Conservation (phyloP, 64 coral and sea anemone species). For the Porites australiensis region DNA sequence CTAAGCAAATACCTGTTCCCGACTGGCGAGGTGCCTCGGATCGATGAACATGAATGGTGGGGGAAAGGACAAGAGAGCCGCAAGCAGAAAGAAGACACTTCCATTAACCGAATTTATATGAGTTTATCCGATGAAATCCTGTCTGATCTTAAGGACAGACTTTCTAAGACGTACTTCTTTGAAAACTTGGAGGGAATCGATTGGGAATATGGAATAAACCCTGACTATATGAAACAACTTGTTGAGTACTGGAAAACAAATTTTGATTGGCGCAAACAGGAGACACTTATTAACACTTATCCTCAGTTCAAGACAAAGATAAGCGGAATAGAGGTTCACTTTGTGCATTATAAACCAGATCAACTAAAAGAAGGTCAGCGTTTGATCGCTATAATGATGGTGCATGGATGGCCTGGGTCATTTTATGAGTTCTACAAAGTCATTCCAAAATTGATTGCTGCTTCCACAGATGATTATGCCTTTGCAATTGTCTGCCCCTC, state of each 20-base stretch:
- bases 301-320: constrained; percentile 77
- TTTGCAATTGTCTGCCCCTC: constrained; percentile 95
- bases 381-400: constrained; percentile 85
- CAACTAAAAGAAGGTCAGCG: constrained; percentile 47
- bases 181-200: constrained; percentile 73
- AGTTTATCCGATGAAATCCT: constrained; percentile 54
- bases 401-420: constrained; percentile 99
- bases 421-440: constrained; percentile 94
- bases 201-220: constrained; percentile 89
- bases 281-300: constrained; percentile 74
- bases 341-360: constrained; percentile 78
- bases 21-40: background rate
- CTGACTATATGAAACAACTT: constrained; percentile 66
- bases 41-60: constrained; percentile 76
- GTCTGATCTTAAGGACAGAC: constrained; percentile 64
- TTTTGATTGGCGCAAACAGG: constrained; percentile 90
- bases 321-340: constrained; percentile 87
- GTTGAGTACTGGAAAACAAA: constrained; percentile 86
- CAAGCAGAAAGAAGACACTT: constrained; percentile 18
- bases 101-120: constrained; percentile 56
- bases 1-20: background rate
- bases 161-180: constrained; percentile 81
- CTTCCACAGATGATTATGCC: constrained; percentile 53
- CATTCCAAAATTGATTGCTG: constrained; percentile 67
- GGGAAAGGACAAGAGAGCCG: constrained; percentile 27